phyloP scores from a whole-genome alignment of 2,888 invertebrate genomes.

The Hipparchia semele region DNA sequence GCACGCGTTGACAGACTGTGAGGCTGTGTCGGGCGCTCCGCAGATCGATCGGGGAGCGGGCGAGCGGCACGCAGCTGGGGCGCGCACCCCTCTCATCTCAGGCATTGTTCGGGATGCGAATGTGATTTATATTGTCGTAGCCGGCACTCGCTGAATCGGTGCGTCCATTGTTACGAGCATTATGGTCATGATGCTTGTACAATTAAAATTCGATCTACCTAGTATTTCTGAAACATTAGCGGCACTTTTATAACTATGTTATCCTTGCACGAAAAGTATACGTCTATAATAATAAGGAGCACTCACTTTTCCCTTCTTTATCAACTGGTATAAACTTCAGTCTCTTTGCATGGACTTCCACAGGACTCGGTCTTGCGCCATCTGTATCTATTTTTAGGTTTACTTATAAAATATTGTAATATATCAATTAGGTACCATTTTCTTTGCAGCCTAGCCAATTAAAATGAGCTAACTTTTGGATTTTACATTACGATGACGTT shows the following conservation, averaged over 20 bases:
- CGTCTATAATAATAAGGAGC: no score
- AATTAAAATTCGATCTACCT: conserved; percentile 12
- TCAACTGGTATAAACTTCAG: no score
- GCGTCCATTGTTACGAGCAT: conserved; percentile 37
- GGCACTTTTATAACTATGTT: neutral
- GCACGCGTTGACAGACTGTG: conserved; percentile 69
- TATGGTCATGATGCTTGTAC: conserved; percentile 30
- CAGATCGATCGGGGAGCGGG: conserved; percentile 68
- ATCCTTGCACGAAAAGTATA: neutral
- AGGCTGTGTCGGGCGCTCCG: conserved; percentile 67
- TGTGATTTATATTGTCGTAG: conserved; percentile 67
- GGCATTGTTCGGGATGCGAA: conserved; percentile 74
- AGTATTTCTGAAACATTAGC: neutral
- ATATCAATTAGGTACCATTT: no score
- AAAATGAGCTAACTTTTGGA: no score
- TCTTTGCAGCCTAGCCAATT: no score
- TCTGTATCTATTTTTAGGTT: no score
- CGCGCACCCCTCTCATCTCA: conserved; percentile 80
- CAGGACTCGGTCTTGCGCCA: no score
- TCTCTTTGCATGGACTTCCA: no score
- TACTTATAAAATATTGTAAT: no score
- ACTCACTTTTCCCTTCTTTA: no score
- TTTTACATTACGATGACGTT: no score
- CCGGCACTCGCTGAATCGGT: conserved; percentile 34
- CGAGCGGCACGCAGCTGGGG: conserved; percentile 73